These are phyloP conservation scores for Cuniculus paca DNA, from an alignment of 2,797 vertebrate species.

Conservation along the genomic window DNA sequence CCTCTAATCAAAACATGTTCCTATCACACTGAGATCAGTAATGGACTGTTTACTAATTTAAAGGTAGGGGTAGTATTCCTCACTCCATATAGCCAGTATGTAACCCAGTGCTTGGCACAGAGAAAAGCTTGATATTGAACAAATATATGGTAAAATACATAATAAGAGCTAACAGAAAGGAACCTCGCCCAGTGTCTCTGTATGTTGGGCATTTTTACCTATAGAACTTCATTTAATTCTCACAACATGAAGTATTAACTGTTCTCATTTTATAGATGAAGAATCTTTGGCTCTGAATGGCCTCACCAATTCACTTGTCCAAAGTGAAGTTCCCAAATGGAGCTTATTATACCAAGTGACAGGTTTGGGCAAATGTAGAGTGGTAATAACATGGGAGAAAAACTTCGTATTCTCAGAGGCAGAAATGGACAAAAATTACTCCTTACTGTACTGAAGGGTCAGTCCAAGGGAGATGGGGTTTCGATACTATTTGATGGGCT, in stretches of 20 bases:
- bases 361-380: not conserved
- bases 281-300: not conserved
- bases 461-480: not conserved
- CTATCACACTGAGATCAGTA: not conserved
- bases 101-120: not conserved
- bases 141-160: not conserved
- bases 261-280: not conserved
- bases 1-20: not conserved
- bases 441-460: not conserved
- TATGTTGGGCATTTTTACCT: conserved; percentile 3
- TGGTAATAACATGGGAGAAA: not conserved
- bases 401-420: not conserved
- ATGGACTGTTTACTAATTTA: not conserved
- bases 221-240: not conserved
- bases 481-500: not conserved
- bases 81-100: not conserved
- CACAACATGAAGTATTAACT: conserved; percentile 4
- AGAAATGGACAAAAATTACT: conserved; percentile 36
- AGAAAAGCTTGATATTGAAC: not conserved
- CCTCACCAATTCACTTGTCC: not conserved
- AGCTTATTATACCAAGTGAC: not conserved
- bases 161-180: not conserved
- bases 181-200: not conserved
- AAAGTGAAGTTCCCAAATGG: not conserved
- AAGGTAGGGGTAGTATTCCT: not conserved